phyloP scores from a whole-genome alignment of 2,888 invertebrate species.

The Cinara cedri region DNA sequence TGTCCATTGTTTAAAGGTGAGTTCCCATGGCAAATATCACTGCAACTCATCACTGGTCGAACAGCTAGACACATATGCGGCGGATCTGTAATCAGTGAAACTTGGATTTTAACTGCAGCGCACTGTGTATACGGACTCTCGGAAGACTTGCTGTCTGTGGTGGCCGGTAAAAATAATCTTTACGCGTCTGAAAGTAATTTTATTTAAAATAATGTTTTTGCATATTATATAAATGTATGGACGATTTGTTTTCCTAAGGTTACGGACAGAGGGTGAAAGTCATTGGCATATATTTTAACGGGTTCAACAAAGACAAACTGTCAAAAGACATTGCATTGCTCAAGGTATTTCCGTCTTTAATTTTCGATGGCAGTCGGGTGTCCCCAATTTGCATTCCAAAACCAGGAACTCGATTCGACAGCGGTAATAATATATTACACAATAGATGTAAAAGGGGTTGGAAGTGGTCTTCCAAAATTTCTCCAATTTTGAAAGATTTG shows the following conservation, averaged over 20 bases:
- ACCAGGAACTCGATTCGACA: constrained; percentile 56
- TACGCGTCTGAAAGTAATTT: constrained; percentile 60
- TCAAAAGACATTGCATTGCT: constrained; percentile 61
- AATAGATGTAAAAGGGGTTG: no score
- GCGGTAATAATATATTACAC: constrained; percentile 56
- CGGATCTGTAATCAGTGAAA: constrained; percentile 60
- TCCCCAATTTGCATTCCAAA: constrained; percentile 63
- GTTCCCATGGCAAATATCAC: constrained; percentile 62
- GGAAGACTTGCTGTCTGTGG: constrained; percentile 60
- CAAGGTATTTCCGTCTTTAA: constrained; percentile 59
- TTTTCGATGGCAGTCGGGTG: constrained; percentile 61
- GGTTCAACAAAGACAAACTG: constrained; percentile 59
- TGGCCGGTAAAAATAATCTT: constrained; percentile 62
- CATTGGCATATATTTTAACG: constrained; percentile 16
- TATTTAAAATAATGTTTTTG: no score
- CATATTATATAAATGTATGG: no score
- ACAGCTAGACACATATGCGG: constrained; percentile 61
- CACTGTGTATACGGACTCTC: constrained; percentile 61
- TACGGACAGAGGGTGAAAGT: constrained; percentile 37
- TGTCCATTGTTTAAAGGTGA: constrained; percentile 59
- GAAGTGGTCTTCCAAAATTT: no score
- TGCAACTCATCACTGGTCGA: constrained; percentile 60
- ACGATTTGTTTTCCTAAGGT: neutral
- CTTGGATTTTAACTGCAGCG: constrained; percentile 61
- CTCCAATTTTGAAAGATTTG: no score